Percentiles rank a stretch among this genome's conserved stretches.
Evolutionary conservation across 2,113 vertebrate species (phyloP).

Genomic region (Otolemur garnettii): DNA sequence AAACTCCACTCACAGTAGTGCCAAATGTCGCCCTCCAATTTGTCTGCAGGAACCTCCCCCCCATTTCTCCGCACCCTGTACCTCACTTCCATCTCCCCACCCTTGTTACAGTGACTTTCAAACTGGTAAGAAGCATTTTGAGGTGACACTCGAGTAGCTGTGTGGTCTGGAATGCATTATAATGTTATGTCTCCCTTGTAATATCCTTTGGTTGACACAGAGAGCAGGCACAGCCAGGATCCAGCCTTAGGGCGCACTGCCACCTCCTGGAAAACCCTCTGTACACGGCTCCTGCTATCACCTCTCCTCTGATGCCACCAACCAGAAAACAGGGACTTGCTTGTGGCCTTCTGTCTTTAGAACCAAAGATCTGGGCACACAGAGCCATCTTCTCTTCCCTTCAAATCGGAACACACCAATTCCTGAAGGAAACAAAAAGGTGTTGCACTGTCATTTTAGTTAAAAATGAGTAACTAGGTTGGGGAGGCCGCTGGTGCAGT

Average conservation of each 20-base stretch:
- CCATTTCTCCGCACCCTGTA: neutral
- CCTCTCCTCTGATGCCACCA: neutral
- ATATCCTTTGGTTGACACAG: neutral
- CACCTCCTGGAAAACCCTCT: slow-evolving; percentile 86
- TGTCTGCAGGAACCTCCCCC: neutral
- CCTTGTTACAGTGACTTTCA: slow-evolving; percentile 72
- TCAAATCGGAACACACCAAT: neutral
- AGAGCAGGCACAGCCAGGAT: neutral
- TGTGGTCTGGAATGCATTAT: slow-evolving; percentile 70
- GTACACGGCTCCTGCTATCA: neutral
- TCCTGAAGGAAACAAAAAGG: slow-evolving; percentile 53
- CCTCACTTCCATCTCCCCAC: neutral
- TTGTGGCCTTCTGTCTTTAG: neutral
- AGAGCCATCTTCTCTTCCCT: neutral
- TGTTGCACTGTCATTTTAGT: slow-evolving; percentile 65
- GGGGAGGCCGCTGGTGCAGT: slow-evolving; percentile 57
- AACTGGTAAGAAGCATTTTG: slow-evolving; percentile 57
- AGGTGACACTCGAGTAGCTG: slow-evolving; percentile 44
- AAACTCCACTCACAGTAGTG: slow-evolving; percentile 13
- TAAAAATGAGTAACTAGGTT: slow-evolving; percentile 74
- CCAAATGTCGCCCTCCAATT: neutral
- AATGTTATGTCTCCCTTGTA: slow-evolving; percentile 65
- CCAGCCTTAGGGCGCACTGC: slow-evolving; percentile 70
- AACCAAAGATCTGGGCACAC: neutral
- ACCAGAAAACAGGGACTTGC: neutral